phyloP scores from a whole-genome alignment of 2,113 vertebrate species.

The Bufo gargarizans region DNA sequence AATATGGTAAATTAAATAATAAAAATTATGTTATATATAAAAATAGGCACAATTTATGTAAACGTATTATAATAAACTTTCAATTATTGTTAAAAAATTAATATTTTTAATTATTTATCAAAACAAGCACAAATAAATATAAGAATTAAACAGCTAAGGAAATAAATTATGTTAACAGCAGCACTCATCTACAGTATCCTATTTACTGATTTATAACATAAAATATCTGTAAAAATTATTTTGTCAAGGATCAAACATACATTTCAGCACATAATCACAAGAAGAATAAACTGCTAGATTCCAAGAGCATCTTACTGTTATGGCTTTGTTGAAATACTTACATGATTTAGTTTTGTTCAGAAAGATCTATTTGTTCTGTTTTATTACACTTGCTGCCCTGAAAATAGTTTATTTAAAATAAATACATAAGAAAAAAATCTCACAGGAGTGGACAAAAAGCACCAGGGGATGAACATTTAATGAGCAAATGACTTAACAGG shows the following conservation, averaged over 20 bases:
- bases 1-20: background rate
- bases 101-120: background rate
- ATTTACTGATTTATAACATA: background rate
- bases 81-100: background rate
- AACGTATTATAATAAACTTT: background rate
- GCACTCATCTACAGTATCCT: background rate
- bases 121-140: too few relatives aligned
- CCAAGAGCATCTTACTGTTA: background rate
- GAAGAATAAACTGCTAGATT: background rate
- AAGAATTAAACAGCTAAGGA: background rate
- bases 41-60: background rate
- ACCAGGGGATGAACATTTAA: slow-evolving; percentile 39
- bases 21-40: background rate
- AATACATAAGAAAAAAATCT: slow-evolving; percentile 10
- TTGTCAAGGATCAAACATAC: background rate
- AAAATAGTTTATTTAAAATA: slow-evolving; percentile 19
- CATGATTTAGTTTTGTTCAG: background rate
- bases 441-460: slow-evolving; percentile 23
- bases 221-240: background rate
- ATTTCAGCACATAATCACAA: background rate
- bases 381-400: background rate
- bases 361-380: background rate
- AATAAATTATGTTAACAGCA: background rate
- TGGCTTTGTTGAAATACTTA: background rate
- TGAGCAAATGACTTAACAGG: slow-evolving; percentile 51